phyloP scores from a whole-genome alignment of 1,140 invertebrate species.

The Micrasema longulum region DNA sequence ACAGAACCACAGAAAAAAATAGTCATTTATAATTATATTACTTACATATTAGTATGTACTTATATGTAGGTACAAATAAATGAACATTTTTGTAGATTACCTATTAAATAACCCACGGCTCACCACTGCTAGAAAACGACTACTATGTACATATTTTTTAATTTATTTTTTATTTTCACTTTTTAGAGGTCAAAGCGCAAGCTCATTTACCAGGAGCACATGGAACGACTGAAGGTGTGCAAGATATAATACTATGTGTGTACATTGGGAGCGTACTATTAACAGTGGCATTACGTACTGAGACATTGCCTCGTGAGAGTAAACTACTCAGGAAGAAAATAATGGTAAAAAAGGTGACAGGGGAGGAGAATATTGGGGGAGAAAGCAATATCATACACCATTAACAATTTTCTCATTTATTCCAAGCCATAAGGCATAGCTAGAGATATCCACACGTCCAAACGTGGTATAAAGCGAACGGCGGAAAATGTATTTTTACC shows the following conservation, averaged over 20 bases:
- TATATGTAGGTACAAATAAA: too few species aligned
- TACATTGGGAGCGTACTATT: slow-evolving; percentile 4
- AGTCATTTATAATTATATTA: too few species aligned
- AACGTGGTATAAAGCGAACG: too few species aligned
- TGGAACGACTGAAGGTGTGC: slow-evolving; percentile 12
- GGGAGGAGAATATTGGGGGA: slow-evolving; percentile 43
- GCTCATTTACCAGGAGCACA: slow-evolving; percentile 20
- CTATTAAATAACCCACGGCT: too few species aligned
- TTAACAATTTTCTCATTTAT: slow-evolving; percentile 56
- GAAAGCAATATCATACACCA: slow-evolving; percentile 55
- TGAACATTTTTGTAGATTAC: too few species aligned
- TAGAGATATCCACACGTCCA: slow-evolving; percentile 39
- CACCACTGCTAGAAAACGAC: too few species aligned
- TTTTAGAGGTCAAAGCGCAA: background rate
- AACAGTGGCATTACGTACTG: slow-evolving; percentile 15
- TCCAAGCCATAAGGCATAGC: slow-evolving; percentile 52
- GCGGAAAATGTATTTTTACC: too few species aligned
- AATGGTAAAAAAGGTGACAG: slow-evolving; percentile 50
- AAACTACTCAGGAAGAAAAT: slow-evolving; percentile 52
- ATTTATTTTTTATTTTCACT: background rate
- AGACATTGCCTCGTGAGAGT: slow-evolving; percentile 29
- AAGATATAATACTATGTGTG: background rate
- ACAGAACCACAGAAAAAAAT: too few species aligned
- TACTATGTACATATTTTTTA: too few species aligned
- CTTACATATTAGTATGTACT: too few species aligned